Evolutionary conservation across 2,797 vertebrate genomes (phyloP).

Genomic region (Poecilia gillii): DNA sequence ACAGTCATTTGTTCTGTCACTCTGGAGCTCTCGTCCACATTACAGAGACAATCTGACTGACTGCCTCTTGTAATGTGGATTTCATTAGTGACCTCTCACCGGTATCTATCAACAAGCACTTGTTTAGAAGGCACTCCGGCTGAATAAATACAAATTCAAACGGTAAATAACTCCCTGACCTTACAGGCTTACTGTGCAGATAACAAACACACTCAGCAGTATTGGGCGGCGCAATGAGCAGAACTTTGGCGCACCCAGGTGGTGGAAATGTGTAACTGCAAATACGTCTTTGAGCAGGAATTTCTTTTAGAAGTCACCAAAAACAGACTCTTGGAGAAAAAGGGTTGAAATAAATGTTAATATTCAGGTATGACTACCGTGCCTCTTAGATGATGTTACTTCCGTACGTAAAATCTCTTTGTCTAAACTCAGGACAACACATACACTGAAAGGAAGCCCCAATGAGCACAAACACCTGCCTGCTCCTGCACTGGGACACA

Average conservation of each 20-base stretch:
- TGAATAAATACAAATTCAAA: conserved; percentile 16
- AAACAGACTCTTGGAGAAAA: not conserved
- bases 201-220: not conserved
- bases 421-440: not conserved
- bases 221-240: conserved; percentile 10
- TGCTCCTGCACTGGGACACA: conserved; percentile 35
- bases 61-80: not conserved
- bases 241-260: conserved; percentile 57
- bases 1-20: not conserved
- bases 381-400: not conserved
- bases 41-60: no score
- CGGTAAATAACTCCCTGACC: conserved; percentile 1
- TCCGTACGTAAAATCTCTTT: not conserved
- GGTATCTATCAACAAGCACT: conserved; percentile 20
- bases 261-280: conserved; percentile 42
- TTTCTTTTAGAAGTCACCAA: not conserved
- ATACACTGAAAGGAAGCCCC: conserved; percentile 7
- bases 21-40: not conserved
- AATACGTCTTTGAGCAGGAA: not conserved
- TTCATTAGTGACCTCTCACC: conserved; percentile 5
- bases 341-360: not conserved
- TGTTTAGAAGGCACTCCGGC: not conserved
- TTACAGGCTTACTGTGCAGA: conserved; percentile 16
- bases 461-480: conserved; percentile 26
- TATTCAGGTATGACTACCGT: not conserved